Evolutionary conservation across 2,113 vertebrate species (phyloP), one percentile per base, ranked within the genome.

Genomic region (Micromys minutus): DNA sequence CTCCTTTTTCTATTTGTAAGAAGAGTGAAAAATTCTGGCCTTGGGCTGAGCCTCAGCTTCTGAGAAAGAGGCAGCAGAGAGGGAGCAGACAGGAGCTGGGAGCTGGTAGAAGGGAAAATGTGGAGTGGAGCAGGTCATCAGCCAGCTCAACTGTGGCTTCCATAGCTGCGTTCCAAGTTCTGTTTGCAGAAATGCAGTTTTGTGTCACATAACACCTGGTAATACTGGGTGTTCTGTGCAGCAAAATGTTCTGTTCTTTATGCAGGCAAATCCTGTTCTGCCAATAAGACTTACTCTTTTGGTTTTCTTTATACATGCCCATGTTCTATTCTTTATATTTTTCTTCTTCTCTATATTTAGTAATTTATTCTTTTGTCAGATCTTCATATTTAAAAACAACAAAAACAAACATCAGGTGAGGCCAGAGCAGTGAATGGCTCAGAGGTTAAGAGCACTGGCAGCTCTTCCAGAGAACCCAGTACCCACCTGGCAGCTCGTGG

Each of bases 151-250:
- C 57, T 74, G 59, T 77, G 47, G 7, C 47, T 19, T 36, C 59
- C 67, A 87, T 76, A 16, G 50, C 12, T 80, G 52, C 16, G 96
- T 94, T 95, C 0, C 75, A 95, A 81, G 24, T 63, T 67, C 67
- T 57, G 0, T 47, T 0, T 84, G 3, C 10, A 87, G 26, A 61
- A 19, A 52, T 77, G 11, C 45, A 55, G 0, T 80, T 94, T 85
- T 65, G 92, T 65, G 26, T 95, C 79, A 76, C 1, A 55, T 7
- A 81, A 87, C 84, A 69, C n/a, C 67, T 26, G 45, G 45, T 89
- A 74, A 86, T 89, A 91, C 17, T 47, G 15, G 24, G n/a, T 75
- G 5, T 9, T 85, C 19, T 26, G 5, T 90, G 59, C 31, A 72
- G 63, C 74, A 36, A 77, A 88, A 59, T 74, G 31, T 39, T 3